Evolutionary conservation across 2,888 invertebrate species (phyloP).

Genomic region (Ligdia adustata): DNA sequence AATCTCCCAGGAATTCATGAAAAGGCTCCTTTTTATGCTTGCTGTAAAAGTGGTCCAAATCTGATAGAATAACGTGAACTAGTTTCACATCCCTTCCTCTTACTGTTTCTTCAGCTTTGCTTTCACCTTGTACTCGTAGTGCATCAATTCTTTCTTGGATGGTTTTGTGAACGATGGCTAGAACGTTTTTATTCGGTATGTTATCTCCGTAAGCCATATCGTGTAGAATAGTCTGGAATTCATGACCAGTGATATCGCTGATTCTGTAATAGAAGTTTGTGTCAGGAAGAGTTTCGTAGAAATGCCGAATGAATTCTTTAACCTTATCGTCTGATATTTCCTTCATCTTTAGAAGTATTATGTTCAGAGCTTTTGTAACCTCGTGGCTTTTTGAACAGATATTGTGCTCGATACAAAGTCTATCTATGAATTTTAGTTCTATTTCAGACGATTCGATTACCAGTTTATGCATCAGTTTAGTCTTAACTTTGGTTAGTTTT

Average conservation of each 20-base stretch:
- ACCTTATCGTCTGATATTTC: constrained; percentile 14
- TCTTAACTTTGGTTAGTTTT: constrained; percentile 1
- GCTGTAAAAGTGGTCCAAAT: constrained; percentile 62
- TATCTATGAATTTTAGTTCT: background rate
- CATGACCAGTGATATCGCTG: constrained; percentile 49
- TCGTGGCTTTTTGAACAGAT: constrained; percentile 10
- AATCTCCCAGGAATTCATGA: constrained; percentile 47
- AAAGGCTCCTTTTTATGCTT: constrained; percentile 50
- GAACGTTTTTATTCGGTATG: constrained; percentile 52
- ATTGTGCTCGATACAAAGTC: background rate
- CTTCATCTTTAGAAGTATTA: constrained; percentile 18
- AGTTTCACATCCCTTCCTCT: constrained; percentile 53
- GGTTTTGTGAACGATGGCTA: constrained; percentile 48
- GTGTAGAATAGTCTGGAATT: constrained; percentile 59
- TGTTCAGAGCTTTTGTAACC: constrained; percentile 19
- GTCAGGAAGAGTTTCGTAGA: constrained; percentile 36
- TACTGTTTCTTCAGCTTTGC: constrained; percentile 4
- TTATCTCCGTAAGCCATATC: constrained; percentile 59
- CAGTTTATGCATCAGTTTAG: background rate
- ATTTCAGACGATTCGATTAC: background rate
- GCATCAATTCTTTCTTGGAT: constrained; percentile 48
- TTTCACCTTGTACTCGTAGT: constrained; percentile 24
- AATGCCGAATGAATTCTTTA: constrained; percentile 34
- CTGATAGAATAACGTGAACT: constrained; percentile 60
- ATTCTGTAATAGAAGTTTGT: constrained; percentile 51